Conservation (phyloP, 2,797 vertebrate genomes). For the Leucoraja ocellata region DNA sequence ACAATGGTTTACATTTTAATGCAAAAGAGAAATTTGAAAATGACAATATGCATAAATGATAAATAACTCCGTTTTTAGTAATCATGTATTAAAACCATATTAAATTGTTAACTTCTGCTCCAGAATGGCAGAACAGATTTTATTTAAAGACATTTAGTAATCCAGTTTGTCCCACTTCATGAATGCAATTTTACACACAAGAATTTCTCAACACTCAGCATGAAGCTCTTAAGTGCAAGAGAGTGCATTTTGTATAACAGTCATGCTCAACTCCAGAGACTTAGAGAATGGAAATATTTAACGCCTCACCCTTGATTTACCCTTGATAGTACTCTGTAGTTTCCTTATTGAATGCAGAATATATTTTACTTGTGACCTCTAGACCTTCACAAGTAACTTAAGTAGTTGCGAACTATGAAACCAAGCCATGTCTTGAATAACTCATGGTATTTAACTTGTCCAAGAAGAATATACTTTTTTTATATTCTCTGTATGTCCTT, state of each 20-base stretch:
- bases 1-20: neutral
- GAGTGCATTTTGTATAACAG: neutral
- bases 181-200: neutral
- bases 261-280: constrained; percentile 20
- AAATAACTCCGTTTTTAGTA: neutral
- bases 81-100: neutral
- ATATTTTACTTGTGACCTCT: constrained; percentile 11
- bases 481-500: neutral
- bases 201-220: neutral
- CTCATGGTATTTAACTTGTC: constrained; percentile 1
- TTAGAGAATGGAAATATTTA: neutral
- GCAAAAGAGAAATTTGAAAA: neutral
- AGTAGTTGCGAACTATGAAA: neutral
- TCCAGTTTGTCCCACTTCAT: neutral
- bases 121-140: neutral
- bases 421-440: constrained; percentile 16
- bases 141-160: neutral
- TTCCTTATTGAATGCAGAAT: constrained; percentile 6
- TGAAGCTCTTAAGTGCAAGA: neutral
- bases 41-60: neutral
- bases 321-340: neutral
- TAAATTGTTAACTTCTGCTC: neutral
- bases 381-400: constrained; percentile 27
- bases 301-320: neutral
- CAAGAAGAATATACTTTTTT: neutral